These are phyloP conservation scores for Brachionus paranguensis DNA, from an alignment of 1,140 invertebrate species.

Conservation along the genomic window DNA sequence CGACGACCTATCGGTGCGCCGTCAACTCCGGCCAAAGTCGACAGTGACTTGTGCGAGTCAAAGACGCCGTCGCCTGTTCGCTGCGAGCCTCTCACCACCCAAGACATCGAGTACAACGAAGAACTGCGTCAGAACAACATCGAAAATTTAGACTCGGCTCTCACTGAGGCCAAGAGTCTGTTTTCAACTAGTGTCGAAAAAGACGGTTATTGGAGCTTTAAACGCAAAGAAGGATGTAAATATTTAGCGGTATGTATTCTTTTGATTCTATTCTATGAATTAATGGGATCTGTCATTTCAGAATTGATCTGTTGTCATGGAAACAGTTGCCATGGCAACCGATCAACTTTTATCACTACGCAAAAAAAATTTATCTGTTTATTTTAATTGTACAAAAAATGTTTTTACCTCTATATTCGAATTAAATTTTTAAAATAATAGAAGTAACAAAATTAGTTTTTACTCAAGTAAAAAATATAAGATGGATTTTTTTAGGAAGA, in stretches of 20 bases:
- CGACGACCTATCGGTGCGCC: neutral
- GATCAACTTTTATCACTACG: too few species aligned
- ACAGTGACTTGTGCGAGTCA: neutral
- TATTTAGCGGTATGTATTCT: conserved; percentile 21
- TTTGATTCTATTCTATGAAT: neutral
- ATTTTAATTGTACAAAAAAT: too few species aligned
- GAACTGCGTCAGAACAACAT: conserved; percentile 4
- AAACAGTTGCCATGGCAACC: neutral
- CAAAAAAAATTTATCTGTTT: too few species aligned
- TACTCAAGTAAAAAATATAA: too few species aligned
- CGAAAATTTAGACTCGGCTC: neutral
- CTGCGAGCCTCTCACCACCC: neutral
- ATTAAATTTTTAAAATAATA: too few species aligned
- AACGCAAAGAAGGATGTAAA: conserved; percentile 40
- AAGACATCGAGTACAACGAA: conserved; percentile 27
- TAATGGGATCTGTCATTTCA: neutral
- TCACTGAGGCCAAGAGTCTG: neutral
- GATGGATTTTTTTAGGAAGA: too few species aligned
- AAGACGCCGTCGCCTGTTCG: neutral
- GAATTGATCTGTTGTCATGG: neutral
- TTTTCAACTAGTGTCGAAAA: conserved; percentile 17
- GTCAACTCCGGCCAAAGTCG: neutral
- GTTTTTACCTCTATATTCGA: too few species aligned
- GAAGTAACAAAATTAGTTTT: too few species aligned
- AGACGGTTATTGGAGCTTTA: conserved; percentile 36